Evolutionary conservation across 2,888 invertebrate species (phyloP), one percentile per base, ranked within the genome.

Genomic region (Phymatocera aterrima): DNA sequence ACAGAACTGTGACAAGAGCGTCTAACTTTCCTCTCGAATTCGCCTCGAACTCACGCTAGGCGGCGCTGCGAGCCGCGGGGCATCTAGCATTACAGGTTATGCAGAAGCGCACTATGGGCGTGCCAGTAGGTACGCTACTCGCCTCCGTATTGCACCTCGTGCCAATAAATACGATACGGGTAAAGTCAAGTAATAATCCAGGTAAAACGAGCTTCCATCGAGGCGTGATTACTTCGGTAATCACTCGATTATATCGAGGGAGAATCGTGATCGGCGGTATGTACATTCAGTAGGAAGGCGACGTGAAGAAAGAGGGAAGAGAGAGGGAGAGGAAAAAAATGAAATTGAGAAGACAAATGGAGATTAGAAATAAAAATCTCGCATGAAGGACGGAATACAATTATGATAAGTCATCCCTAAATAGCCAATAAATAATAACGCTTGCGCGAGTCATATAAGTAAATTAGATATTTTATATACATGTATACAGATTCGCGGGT

Each of bases 171-270:
- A 12, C 18, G 24, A 10, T 28, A n/a, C n/a, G n/a, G n/a, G n/a
- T n/a, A 4, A 57, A 15, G 15, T 28, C 12, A 24, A 28, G 28
- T 28, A 15, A 40, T 40, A 57, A 57, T 57, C 28, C 8, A 15
- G 28, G 28, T 2, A 15, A 57, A 57, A 57, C 28, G 28, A 54
- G 10, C 40, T 5, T 8, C 40, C 8, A 21, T 28, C 2, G 57
- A 24, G 57, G 15, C 57, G 57, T 57, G 57, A 57, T 57, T 61
- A 77, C 72, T 78, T 70, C 74, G 60, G 68, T 81, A 81, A 83
- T 83, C 82, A 78, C 64, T 81, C 80, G 84, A 84, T 84, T 82
- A 83, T 28, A 57, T 51, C 15, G n/a, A 46, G 3, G 1, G 3
- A n/a, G 15, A 46, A 46, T 46, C 46, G 46, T 46, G 46, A 46